Percentiles rank a stretch among this genome's conserved stretches.
Conservation (phyloP, 2,888 invertebrate genomes). For the Torymus texanus region DNA sequence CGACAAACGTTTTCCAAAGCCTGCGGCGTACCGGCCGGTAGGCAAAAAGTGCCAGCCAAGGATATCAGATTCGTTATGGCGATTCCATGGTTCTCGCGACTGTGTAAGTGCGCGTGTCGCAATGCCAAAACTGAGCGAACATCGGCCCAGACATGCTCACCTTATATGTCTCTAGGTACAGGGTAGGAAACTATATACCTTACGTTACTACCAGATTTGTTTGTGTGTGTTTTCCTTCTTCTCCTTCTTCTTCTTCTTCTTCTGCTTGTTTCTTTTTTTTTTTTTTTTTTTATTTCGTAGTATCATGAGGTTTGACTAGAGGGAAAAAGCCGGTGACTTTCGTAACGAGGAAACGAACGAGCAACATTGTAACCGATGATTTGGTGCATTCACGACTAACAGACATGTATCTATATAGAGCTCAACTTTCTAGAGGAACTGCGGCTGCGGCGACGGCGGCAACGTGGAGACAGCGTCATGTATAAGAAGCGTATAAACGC, state of each 20-base stretch:
- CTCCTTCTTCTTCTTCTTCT: neutral
- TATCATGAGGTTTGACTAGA: neutral
- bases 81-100: no score
- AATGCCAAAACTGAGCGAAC: no score
- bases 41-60: slow-evolving; percentile 21
- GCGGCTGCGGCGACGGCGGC: no score
- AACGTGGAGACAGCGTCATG: no score
- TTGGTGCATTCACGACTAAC: neutral
- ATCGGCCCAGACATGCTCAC: no score
- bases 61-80: slow-evolving; percentile 35
- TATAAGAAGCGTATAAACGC: no score
- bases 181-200: no score
- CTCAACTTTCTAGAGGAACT: no score
- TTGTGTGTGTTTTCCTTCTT: no score
- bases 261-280: neutral
- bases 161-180: slow-evolving; percentile 9
- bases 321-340: slow-evolving; percentile 27
- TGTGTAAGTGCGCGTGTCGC: no score
- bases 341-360: slow-evolving; percentile 38
- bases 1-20: slow-evolving; percentile 18
- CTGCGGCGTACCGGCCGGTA: neutral
- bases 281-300: neutral
- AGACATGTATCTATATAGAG: slow-evolving; percentile 1
- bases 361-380: neutral
- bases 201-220: no score